Percentiles rank a stretch among this genome's conserved stretches.
Conservation (phyloP, 2,113 vertebrate species). For the Prolemur simus region DNA sequence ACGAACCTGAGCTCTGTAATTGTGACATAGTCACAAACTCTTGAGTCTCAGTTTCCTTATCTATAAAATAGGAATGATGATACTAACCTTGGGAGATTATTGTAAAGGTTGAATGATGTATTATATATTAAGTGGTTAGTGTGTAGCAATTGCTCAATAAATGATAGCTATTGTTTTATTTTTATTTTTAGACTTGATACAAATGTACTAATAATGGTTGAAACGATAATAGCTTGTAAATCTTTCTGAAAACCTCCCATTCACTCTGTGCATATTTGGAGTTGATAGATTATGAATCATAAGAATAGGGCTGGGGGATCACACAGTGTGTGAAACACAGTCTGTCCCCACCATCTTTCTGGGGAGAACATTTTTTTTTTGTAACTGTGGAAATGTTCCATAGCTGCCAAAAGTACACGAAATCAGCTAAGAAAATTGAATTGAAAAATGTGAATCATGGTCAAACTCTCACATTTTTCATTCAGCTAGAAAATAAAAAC, state of each 20-base stretch:
- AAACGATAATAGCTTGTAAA: not conserved
- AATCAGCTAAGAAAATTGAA: constrained; percentile 20
- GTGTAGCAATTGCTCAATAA: not conserved
- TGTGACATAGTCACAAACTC: not conserved
- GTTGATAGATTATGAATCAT: not conserved
- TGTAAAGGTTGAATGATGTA: not conserved
- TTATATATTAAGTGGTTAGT: not conserved
- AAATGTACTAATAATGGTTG: not conserved
- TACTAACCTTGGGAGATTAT: not conserved
- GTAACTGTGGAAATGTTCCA: not conserved
- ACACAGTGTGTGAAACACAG: not conserved
- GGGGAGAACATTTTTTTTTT: not conserved
- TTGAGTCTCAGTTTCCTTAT: not conserved
- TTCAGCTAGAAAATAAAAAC: not conserved
- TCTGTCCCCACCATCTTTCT: not conserved
- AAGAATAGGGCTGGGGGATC: not conserved
- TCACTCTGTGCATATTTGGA: not conserved
- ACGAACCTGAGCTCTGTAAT: not conserved
- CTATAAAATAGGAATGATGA: not conserved
- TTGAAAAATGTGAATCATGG: not conserved
- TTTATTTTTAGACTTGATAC: constrained; percentile 29
- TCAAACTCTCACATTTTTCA: constrained; percentile 29
- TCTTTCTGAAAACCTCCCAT: constrained; percentile 1
- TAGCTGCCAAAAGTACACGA: not conserved
- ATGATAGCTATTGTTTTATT: not conserved